Percentiles rank a stretch among this genome's conserved stretches.
Conservation (phyloP, 2,888 invertebrate species). For the Sphaerophoria rueppellii region DNA sequence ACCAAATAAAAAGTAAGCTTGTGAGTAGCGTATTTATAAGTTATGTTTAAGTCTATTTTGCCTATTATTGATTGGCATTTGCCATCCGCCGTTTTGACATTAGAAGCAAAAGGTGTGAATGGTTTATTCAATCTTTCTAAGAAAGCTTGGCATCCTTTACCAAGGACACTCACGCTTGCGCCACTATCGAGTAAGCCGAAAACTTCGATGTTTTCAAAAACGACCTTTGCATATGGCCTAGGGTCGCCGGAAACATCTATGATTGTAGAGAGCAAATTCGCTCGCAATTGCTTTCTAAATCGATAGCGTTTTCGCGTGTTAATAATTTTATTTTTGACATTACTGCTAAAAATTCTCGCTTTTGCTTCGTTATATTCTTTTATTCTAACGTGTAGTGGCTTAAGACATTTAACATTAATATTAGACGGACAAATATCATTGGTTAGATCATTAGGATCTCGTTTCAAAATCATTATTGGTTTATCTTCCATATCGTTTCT, state of each 20-base stretch:
- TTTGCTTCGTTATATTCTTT: not conserved
- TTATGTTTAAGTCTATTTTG: not conserved
- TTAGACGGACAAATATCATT: no score
- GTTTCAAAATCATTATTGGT: not conserved
- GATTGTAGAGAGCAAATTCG: not conserved
- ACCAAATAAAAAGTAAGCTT: not conserved
- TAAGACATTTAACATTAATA: not conserved
- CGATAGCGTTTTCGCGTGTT: not conserved
- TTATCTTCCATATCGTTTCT: no score
- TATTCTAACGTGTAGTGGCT: not conserved
- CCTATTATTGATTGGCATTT: not conserved
- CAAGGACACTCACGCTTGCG: not conserved
- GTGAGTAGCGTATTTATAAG: not conserved
- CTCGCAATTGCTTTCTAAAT: not conserved
- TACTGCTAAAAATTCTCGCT: not conserved
- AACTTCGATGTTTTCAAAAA: not conserved
- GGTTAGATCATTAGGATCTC: no score
- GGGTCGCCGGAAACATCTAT: constrained; percentile 2
- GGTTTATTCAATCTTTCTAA: not conserved
- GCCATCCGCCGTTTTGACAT: not conserved
- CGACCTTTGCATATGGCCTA: not conserved
- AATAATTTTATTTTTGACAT: not conserved
- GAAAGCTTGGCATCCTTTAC: not conserved
- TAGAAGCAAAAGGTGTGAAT: not conserved
- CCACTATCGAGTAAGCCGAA: not conserved